A percentile compares a stretch with the other conserved stretches of the same genome.
These are phyloP conservation scores for Pyrrhia umbra DNA, from an alignment of 2,888 invertebrate genomes.

Conservation along the genomic window DNA sequence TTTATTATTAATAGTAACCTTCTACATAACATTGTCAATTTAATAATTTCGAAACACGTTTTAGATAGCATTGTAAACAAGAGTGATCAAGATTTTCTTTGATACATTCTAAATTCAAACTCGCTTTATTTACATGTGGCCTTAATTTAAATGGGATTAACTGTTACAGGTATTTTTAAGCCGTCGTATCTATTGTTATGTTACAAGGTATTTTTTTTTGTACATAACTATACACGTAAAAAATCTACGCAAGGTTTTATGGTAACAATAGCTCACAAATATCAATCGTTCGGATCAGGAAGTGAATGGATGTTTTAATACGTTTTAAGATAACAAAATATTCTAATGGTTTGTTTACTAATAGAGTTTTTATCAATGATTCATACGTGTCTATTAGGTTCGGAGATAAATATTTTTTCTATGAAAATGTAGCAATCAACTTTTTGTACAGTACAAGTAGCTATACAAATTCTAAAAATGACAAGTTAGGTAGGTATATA, in stretches of 20 bases:
- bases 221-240: constrained; percentile 35
- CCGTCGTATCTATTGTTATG: constrained; percentile 26
- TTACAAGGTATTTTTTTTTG: constrained; percentile 34
- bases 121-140: constrained; percentile 41
- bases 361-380: constrained; percentile 39
- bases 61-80: constrained; percentile 14
- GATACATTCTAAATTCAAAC: constrained; percentile 46
- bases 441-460: no score
- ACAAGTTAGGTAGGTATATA: background rate
- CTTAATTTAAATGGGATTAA: constrained; percentile 50
- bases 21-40: constrained; percentile 18
- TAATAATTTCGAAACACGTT: constrained; percentile 18
- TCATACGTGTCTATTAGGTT: constrained; percentile 2
- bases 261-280: constrained; percentile 43
- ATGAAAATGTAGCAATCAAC: no score
- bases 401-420: constrained; percentile 1
- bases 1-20: constrained; percentile 17
- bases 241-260: constrained; percentile 52
- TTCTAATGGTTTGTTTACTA: constrained; percentile 59
- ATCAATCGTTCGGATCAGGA: constrained; percentile 58
- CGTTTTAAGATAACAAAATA: constrained; percentile 46
- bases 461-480: no score
- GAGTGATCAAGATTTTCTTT: constrained; percentile 15
- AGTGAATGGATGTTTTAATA: constrained; percentile 56
- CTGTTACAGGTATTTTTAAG: constrained; percentile 21